phyloP scores from a whole-genome alignment of 2,797 vertebrate genomes.

The Crenuchus spilurus region DNA sequence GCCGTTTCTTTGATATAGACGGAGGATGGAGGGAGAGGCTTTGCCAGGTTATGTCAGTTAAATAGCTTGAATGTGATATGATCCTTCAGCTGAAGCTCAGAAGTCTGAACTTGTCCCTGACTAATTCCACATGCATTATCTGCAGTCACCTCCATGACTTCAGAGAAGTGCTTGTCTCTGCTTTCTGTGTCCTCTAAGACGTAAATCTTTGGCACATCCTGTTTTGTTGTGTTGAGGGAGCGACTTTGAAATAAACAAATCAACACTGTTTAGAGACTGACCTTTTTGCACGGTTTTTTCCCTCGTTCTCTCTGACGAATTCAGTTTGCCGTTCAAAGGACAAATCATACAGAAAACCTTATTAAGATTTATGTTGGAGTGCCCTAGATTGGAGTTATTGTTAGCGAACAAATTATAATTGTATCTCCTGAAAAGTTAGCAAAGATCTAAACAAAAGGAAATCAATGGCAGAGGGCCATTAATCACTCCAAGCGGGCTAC shows the following conservation, averaged over 20 bases:
- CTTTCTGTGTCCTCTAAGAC: constrained; percentile 1
- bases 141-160: constrained; percentile 26
- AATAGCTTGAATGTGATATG: background rate
- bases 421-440: constrained; percentile 84
- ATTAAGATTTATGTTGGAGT: constrained; percentile 77
- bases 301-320: constrained; percentile 56
- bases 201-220: constrained; percentile 27
- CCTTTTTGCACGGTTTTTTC: constrained; percentile 67
- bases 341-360: constrained; percentile 79
- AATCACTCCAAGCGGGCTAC: constrained; percentile 82
- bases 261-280: constrained; percentile 54
- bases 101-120: constrained; percentile 28
- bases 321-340: constrained; percentile 69
- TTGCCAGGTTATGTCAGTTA: constrained; percentile 26
- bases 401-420: constrained; percentile 86
- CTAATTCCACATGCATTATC: constrained; percentile 25
- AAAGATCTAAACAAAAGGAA: constrained; percentile 85
- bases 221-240: constrained; percentile 44
- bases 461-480: constrained; percentile 83
- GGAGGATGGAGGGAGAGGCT: background rate
- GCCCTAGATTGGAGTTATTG: constrained; percentile 85
- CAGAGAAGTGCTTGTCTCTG: constrained; percentile 7
- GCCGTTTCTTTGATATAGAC: constrained; percentile 28
- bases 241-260: constrained; percentile 50
- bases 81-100: background rate